phyloP scores from a whole-genome alignment of 2,113 vertebrate species.

The Cettia cetti region DNA sequence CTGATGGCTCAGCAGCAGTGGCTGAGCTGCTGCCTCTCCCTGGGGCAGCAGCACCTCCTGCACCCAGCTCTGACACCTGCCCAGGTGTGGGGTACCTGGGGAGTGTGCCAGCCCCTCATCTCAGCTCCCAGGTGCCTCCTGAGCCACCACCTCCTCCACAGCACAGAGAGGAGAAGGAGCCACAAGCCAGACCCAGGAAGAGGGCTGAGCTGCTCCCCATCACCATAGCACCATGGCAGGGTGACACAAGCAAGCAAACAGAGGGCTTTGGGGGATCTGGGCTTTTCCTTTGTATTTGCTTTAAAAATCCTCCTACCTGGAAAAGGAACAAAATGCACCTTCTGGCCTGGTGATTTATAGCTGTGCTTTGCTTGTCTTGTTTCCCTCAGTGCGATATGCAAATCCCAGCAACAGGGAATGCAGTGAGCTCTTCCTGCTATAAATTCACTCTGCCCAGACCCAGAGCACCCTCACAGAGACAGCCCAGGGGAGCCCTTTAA shows the following conservation, averaged over 20 bases:
- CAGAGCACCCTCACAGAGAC: not conserved
- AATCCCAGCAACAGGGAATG: not conserved
- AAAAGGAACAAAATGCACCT: not conserved
- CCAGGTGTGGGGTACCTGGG: not conserved
- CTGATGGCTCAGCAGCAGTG: not conserved
- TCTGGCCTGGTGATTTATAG: not conserved
- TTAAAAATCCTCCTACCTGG: not conserved
- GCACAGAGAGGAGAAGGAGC: not conserved
- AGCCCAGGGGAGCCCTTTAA: not conserved
- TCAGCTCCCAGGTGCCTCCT: fast-evolving
- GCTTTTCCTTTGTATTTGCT: not conserved
- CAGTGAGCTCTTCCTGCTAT: not conserved
- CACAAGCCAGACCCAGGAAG: not conserved
- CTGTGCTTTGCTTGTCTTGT: not conserved
- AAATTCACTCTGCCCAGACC: not conserved
- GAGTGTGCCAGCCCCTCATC: fast-evolving
- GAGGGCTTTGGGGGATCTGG: not conserved
- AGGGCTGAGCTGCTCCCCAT: not conserved
- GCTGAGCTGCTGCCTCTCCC: not conserved
- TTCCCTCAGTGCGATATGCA: not conserved
- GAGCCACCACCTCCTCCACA: not conserved
- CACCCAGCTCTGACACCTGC: not conserved
- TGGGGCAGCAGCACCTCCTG: not conserved
- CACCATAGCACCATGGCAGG: fast-evolving
- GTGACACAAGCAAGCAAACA: not conserved